Conservation (phyloP, 2,888 invertebrate species). For the Strigamia transsilvanica region DNA sequence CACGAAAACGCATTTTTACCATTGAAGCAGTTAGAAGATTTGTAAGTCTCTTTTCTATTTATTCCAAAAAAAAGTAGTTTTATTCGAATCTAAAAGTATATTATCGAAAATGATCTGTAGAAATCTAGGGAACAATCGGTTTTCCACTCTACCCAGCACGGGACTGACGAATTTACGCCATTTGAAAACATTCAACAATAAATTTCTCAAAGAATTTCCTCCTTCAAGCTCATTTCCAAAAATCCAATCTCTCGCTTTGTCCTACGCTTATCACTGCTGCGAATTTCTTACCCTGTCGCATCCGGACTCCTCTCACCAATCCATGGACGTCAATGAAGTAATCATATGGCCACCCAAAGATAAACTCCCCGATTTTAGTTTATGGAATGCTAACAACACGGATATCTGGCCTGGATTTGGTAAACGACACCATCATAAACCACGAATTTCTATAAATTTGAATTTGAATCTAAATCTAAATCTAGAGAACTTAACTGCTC, state of each 20-base stretch:
- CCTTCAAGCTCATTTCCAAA: constrained; percentile 84
- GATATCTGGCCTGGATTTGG: constrained; percentile 85
- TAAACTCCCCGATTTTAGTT: constrained; percentile 75
- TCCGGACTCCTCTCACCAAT: constrained; percentile 64
- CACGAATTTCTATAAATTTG: too few species aligned
- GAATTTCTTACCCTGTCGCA: constrained; percentile 72
- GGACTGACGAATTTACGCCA: constrained; percentile 83
- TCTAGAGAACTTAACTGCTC: constrained; percentile 76
- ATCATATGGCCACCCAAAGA: constrained; percentile 71
- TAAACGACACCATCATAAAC: constrained; percentile 63
- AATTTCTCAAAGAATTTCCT: constrained; percentile 84
- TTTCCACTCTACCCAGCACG: constrained; percentile 80
- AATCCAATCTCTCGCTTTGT: constrained; percentile 83
- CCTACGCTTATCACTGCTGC: constrained; percentile 97
- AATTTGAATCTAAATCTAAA: constrained; percentile 62
- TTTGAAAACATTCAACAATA: constrained; percentile 92
- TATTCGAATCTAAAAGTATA: neutral
- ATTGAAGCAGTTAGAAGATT: constrained; percentile 80
- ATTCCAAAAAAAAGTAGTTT: neutral
- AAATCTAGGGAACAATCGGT: constrained; percentile 89
- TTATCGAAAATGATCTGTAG: constrained; percentile 66
- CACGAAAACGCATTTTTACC: constrained; percentile 85
- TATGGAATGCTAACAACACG: constrained; percentile 81
- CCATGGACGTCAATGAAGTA: constrained; percentile 68
- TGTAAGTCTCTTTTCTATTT: constrained; percentile 72